Evolutionary conservation across 2,888 invertebrate genomes (phyloP), one percentile per base, ranked within the genome.

Genomic region (Buathra laborator): DNA sequence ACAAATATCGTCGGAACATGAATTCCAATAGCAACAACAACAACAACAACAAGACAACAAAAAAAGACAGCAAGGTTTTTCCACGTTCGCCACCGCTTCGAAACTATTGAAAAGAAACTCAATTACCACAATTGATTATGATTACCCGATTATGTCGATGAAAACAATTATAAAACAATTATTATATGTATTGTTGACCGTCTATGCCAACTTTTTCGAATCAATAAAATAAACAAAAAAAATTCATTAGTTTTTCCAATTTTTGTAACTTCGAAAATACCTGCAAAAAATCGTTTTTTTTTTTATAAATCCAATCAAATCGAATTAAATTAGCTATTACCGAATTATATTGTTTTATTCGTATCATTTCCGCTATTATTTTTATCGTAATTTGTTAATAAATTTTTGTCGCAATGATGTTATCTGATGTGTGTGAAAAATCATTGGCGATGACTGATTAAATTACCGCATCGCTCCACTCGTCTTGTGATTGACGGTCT

Each of bases 401-500:
- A 14, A 62, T 14, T 62, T 14, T n/a, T 29, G 2, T 29, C 32
- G 71, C 12, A 14, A 43, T 56, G 12, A 43, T 43, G 12, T 37
- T 51, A n/a, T 62, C 59, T n/a, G 59, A 24, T 62, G 3, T 2
- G 12, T 5, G 3, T 1, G 32, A 32, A 62, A 62, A 59, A 62
- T 29, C 24, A 32, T 62, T 29, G 14, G 29, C 16, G 53, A 0
- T 59, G 24, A 6, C 12, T 46, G 16, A 48, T 75, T 16, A 12
- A 64, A 64, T 75, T 32, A 32, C 16, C 32, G 44, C n/a, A n/a
- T 59, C 46, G 74, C 29, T 37, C 37, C 64, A 32, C 10, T 32
- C 62, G 16, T 64, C 64, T 62, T 64, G 10, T 12, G 68, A 68
- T 70, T 78, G 59, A 78, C 77, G 79, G 24, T 62, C 32, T 19